Evolutionary conservation across 1,140 invertebrate genomes (phyloP), one percentile per base, ranked within the genome.

Genomic region (Drosophila busckii): DNA sequence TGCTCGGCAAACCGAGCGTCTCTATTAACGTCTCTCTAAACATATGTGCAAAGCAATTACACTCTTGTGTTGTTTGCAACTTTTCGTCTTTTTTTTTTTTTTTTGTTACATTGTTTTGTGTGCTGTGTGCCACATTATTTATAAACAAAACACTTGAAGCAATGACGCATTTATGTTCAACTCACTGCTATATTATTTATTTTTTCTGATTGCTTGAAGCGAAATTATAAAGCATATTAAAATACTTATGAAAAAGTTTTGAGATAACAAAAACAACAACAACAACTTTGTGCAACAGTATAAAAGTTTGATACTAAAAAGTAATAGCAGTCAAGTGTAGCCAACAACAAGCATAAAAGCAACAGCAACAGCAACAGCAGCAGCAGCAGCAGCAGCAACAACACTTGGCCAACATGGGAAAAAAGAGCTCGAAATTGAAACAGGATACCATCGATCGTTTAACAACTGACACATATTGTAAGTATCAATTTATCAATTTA

Each of bases 381-480:
- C 25, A 49, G 9, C 10, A 49, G 10, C 3, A 32, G 9, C 15
- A 46, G 9, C 15, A 45, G 32, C 3, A 65, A 62, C 23, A 59
- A 59, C 31, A n/a, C n/a, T n/a, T n/a, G n/a, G 26, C 34, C 68
- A 87, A 89, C 46, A 95, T 95, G 93, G 94, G 93, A 70, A 96
- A 96, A 90, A 95, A 96, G 89, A 96, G 96, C 87, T 96, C 94
- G 34, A 97, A 97, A 90, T 91, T 96, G 85, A 96, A 96, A 90
- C 94, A 95, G 88, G 95, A 96, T 88, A 96, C 95, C 56, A 96
- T 97, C 87, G 94, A 96, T 88, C 91, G 94, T 71, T 90, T 97
- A 52, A 95, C 94, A 68, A 94, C 91, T 41, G 94, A 94, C 69
- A 97, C 95, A 63, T 96, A 96, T 89, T 96, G 95, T 97, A 89